Base-by-base conservation (phyloP, 2,113 vertebrate species). In the Rhinogobius similis region DNA sequence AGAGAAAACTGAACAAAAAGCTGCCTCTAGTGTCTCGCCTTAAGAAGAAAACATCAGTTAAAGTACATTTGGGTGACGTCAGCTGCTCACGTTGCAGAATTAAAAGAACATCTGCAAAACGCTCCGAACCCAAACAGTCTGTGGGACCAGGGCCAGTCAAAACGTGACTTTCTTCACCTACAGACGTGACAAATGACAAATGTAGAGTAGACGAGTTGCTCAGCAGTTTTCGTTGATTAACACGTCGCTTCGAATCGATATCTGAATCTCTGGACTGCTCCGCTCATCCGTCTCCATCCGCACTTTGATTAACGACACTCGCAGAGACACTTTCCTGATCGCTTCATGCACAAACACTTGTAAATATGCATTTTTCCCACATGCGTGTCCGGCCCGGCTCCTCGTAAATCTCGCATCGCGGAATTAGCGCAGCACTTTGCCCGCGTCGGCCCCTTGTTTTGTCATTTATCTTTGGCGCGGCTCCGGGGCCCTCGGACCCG, bases 391-490 rank as follows among this genome's bases (percentile, higher is more conserved):
- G 89, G 79, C n/a, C 4, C 10, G 84, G 89, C 84, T 88, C 83
- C 84, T 90, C 93, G 92, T 94, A 92, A 93, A 94, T 94, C 92
- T 94, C 90, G 79, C 23, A 77, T 82, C 82, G 85, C 84, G 78
- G 90, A 93, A 93, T 94, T 94, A 94, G 91, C 90, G 92, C 91
- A 93, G 93, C 92, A 93, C 93, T 93, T 93, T 93, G 93, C 92
- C 90, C 91, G 90, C 87, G 90, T 88, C 92, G 87, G 81, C 87
- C 90, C 91, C 93, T 94, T 93, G 93, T 94, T 93, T 93, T 93
- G 92, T 93, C 91, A 93, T 94, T 90, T 91, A 92, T 94, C 93
- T 93, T 90, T 73, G 48, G 73, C 85, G 76, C 76, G 86, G 84
- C 80, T 64, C 39, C 39, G 82, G 82, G 83, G 77, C 84, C 83